phyloP scores from a whole-genome alignment of 1,140 invertebrate genomes.

The Drosophila nigrodunni region DNA sequence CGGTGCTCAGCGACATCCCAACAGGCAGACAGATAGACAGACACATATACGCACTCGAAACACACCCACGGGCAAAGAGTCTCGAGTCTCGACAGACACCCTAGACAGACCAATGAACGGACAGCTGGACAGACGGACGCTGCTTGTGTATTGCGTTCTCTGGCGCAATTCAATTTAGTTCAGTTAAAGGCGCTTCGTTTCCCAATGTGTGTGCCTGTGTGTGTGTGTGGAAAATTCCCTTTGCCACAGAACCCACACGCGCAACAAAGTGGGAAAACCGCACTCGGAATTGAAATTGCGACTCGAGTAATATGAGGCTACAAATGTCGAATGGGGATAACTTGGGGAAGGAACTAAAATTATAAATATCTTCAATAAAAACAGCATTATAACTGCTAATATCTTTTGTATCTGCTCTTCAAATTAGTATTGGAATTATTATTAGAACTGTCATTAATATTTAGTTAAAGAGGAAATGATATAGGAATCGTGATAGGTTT shows the following conservation, averaged over 20 bases:
- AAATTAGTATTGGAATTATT: too few relatives aligned
- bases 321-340: not conserved
- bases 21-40: constrained; percentile 16
- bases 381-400: too few relatives aligned
- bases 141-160: constrained; percentile 24
- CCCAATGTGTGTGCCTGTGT: too few relatives aligned
- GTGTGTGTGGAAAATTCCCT: constrained; percentile 64
- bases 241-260: constrained; percentile 48
- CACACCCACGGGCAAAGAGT: constrained; percentile 35
- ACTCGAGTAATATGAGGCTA: constrained; percentile 29
- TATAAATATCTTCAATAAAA: too few relatives aligned
- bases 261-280: constrained; percentile 9
- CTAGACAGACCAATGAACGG: not conserved
- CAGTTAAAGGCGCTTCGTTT: constrained; percentile 58
- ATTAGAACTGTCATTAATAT: not conserved
- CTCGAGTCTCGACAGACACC: constrained; percentile 9
- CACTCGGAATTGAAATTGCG: constrained; percentile 68
- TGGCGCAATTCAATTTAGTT: constrained; percentile 64
- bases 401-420: too few relatives aligned
- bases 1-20: constrained; percentile 51
- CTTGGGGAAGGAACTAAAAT: too few relatives aligned
- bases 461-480: not conserved
- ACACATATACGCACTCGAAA: constrained; percentile 31
- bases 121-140: constrained; percentile 24
- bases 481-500: too few relatives aligned